phyloP scores from a whole-genome alignment of 2,113 vertebrate species.

The Pungitius pungitius region DNA sequence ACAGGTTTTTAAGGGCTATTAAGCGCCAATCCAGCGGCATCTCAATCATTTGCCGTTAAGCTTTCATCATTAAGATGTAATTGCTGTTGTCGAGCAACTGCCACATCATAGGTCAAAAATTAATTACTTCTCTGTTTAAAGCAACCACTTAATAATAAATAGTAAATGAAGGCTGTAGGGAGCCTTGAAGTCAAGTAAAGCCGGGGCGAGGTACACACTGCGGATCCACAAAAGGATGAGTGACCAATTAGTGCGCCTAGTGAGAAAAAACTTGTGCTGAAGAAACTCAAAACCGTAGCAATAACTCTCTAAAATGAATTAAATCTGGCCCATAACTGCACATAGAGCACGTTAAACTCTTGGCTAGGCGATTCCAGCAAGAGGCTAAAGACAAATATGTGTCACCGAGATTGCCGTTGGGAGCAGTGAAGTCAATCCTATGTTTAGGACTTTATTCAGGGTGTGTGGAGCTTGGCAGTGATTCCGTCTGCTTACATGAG shows the following conservation, averaged over 20 bases:
- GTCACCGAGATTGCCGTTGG: conserved; percentile 33
- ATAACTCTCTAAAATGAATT: conserved; percentile 43
- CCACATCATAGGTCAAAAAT: conserved; percentile 73
- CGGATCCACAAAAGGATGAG: conserved; percentile 43
- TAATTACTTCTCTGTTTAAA: conserved; percentile 71
- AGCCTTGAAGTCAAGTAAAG: conserved; percentile 51
- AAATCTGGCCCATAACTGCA: conserved; percentile 30
- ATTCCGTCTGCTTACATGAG: conserved; percentile 25
- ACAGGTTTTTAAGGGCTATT: conserved; percentile 64
- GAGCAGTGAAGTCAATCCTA: conserved; percentile 49
- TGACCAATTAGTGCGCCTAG: conserved; percentile 53
- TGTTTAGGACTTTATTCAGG: conserved; percentile 42
- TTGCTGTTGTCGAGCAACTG: conserved; percentile 75
- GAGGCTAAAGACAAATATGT: conserved; percentile 52
- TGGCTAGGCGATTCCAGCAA: conserved; percentile 36
- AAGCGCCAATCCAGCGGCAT: conserved; percentile 67
- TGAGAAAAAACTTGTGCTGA: conserved; percentile 48
- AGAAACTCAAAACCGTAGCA: conserved; percentile 22
- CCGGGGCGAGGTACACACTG: conserved; percentile 30
- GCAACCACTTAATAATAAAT: conserved; percentile 68
- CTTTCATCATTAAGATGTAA: conserved; percentile 77
- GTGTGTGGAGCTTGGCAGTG: conserved; percentile 22
- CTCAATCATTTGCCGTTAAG: conserved; percentile 69
- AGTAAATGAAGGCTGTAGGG: conserved; percentile 70
- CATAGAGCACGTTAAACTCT: conserved; percentile 30